phyloP scores from a whole-genome alignment of 2,888 invertebrate genomes.

The Neoitamus cyanurus region DNA sequence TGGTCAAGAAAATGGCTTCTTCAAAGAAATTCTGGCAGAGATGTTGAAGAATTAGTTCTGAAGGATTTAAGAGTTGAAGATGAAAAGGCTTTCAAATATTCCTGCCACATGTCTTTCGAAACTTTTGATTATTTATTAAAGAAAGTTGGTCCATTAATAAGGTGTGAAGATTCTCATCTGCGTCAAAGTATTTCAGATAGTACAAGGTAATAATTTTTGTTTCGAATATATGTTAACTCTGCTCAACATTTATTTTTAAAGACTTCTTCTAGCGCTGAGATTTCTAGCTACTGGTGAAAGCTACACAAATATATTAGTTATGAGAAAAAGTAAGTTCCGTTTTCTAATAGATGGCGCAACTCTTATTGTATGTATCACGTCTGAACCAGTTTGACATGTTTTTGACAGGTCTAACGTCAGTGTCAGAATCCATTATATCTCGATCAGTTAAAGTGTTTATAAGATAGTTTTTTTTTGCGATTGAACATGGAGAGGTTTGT shows the following conservation, averaged over 20 bases:
- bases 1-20: slow-evolving; percentile 6
- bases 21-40: neutral
- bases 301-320: no score
- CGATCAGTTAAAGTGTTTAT: no score
- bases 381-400: no score
- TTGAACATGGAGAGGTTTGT: no score
- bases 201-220: neutral
- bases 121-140: neutral
- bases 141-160: neutral
- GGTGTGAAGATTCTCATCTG: neutral
- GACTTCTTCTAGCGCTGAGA: slow-evolving; percentile 14
- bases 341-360: no score
- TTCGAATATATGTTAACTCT: neutral
- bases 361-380: no score
- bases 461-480: no score
- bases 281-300: slow-evolving; percentile 24
- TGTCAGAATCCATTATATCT: no score
- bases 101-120: neutral
- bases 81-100: neutral
- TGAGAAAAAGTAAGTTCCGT: no score
- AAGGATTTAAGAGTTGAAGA: neutral
- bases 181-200: neutral
- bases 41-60: neutral
- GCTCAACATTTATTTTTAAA: slow-evolving; percentile 11
- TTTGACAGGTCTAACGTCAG: no score